phyloP scores from a whole-genome alignment of 2,888 invertebrate species.

The Pardosa pseudoannulata region DNA sequence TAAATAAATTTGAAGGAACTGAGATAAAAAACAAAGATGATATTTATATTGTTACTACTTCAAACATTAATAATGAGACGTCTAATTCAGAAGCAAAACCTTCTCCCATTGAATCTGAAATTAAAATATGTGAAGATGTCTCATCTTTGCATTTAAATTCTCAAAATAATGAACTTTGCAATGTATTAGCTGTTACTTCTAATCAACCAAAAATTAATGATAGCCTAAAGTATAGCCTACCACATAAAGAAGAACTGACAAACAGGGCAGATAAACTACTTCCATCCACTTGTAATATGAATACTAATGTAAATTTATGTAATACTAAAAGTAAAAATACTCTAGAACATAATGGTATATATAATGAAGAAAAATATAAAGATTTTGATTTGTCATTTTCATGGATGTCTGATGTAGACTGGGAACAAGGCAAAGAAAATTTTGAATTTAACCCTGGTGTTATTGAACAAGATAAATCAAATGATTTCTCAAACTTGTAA shows the following conservation, averaged over 20 bases:
- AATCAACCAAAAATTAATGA: too few species aligned
- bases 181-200: too few species aligned
- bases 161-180: background rate
- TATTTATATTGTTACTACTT: background rate
- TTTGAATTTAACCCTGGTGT: background rate
- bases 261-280: too few species aligned
- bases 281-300: too few species aligned
- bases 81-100: background rate
- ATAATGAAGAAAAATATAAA: background rate
- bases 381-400: slow-evolving; percentile 22
- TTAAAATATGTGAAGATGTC: background rate
- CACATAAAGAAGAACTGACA: too few species aligned
- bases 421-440: slow-evolving; percentile 32
- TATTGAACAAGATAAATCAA: background rate
- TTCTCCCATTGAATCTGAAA: background rate
- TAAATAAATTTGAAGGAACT: slow-evolving; percentile 2
- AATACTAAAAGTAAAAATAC: too few species aligned
- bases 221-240: too few species aligned
- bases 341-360: background rate
- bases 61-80: background rate
- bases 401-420: slow-evolving; percentile 41
- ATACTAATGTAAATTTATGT: background rate
- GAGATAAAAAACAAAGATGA: background rate
- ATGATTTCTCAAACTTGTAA: background rate
- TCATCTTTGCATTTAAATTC: background rate